phyloP scores from a whole-genome alignment of 2,113 vertebrate genomes.

The Okapia johnstoni region DNA sequence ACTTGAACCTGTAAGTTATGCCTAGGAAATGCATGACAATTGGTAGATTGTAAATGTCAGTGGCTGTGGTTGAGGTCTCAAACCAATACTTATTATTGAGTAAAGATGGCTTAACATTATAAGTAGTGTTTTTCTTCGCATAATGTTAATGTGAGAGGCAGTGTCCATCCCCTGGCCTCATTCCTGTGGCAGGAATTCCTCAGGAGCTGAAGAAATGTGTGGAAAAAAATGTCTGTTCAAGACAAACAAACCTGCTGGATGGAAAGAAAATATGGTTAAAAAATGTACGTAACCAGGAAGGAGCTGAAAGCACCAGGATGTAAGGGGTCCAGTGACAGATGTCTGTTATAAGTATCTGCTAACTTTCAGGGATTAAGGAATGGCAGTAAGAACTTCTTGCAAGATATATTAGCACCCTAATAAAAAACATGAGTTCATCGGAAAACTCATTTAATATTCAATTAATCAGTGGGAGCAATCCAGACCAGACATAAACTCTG shows the following conservation, averaged over 20 bases:
- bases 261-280: background rate
- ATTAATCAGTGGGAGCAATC: background rate
- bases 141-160: background rate
- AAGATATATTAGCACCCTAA: background rate
- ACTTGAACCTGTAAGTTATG: background rate
- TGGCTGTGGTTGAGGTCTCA: background rate
- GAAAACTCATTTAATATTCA: background rate
- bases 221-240: background rate
- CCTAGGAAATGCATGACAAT: background rate
- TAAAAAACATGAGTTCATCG: background rate
- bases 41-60: background rate
- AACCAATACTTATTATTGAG: background rate
- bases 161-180: background rate
- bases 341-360: background rate
- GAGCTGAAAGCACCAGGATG: background rate
- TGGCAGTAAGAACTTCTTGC: background rate
- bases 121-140: constrained; percentile 17
- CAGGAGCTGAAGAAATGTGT: background rate
- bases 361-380: background rate
- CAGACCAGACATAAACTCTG: background rate
- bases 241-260: background rate
- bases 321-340: background rate
- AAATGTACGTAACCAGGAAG: background rate
- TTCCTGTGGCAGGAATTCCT: background rate
- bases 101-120: background rate